Conservation (phyloP, 2,888 invertebrate genomes). For the Tethea ocularis region DNA sequence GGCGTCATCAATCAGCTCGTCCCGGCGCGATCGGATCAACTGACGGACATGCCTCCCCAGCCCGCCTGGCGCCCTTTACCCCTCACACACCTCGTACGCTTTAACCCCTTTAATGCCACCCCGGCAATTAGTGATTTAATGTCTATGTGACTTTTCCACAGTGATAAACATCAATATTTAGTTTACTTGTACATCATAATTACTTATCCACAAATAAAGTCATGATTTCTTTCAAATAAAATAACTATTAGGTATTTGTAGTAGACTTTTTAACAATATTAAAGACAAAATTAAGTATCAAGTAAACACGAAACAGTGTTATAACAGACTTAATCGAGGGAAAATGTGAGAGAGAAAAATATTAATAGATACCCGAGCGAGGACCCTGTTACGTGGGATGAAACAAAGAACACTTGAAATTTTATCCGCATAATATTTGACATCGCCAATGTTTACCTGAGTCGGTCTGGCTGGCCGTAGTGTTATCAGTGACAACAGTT, state of each 20-base stretch:
- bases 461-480: slow-evolving; percentile 54
- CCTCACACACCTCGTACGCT: slow-evolving; percentile 21
- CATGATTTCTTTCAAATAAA: too few relatives aligned
- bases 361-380: slow-evolving; percentile 37
- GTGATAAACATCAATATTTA: background rate
- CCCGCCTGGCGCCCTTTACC: slow-evolving; percentile 37
- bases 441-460: slow-evolving; percentile 70
- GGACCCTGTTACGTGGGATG: slow-evolving; percentile 32
- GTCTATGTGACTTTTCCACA: background rate
- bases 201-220: too few relatives aligned
- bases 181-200: too few relatives aligned
- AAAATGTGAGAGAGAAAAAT: slow-evolving; percentile 25
- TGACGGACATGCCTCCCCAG: slow-evolving; percentile 61
- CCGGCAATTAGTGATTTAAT: slow-evolving; percentile 5
- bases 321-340: slow-evolving; percentile 16
- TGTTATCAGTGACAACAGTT: slow-evolving; percentile 72
- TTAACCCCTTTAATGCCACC: slow-evolving; percentile 35
- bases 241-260: too few relatives aligned
- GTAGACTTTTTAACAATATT: background rate
- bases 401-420: slow-evolving; percentile 68
- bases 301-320: slow-evolving; percentile 7
- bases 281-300: background rate
- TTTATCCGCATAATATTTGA: slow-evolving; percentile 73
- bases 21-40: slow-evolving; percentile 74
- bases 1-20: slow-evolving; percentile 81